phyloP scores from a whole-genome alignment of 2,888 invertebrate genomes.

The Drosophila phalerata region DNA sequence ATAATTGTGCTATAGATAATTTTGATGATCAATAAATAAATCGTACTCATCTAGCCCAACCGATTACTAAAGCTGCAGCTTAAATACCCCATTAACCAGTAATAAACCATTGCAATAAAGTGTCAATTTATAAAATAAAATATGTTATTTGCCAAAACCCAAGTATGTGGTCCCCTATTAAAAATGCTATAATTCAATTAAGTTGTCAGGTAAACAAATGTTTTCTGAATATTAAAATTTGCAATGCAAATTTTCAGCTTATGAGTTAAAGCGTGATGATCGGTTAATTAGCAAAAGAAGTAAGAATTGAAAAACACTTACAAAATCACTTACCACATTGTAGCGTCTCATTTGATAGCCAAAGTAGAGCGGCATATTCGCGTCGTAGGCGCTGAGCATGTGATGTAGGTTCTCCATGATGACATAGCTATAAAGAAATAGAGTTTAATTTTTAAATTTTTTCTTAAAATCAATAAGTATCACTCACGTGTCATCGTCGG shows the following conservation, averaged over 20 bases:
- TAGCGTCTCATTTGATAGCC: constrained; percentile 90
- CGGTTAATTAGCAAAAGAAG: constrained; percentile 18
- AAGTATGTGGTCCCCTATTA: not conserved
- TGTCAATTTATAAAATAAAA: constrained; percentile 21
- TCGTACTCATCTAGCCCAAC: no score
- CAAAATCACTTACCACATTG: constrained; percentile 70
- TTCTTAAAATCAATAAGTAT: no score
- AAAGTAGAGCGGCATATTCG: constrained; percentile 92
- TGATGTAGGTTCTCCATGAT: constrained; percentile 97
- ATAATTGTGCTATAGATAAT: no score
- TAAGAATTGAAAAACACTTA: not conserved
- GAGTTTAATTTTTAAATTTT: no score
- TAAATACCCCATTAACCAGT: not conserved
- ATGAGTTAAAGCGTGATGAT: constrained; percentile 8
- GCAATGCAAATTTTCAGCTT: constrained; percentile 42
- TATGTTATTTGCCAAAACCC: constrained; percentile 5
- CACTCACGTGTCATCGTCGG: constrained; percentile 98
- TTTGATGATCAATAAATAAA: no score
- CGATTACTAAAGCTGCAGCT: not conserved
- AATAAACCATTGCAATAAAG: not conserved
- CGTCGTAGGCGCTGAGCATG: constrained; percentile 91
- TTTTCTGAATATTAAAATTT: constrained; percentile 27
- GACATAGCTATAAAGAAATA: constrained; percentile 90
- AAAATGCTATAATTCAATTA: constrained; percentile 34
- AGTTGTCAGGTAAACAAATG: constrained; percentile 15